Conservation (phyloP, 2,888 invertebrate genomes). For the Cryptocephalus primarius region DNA sequence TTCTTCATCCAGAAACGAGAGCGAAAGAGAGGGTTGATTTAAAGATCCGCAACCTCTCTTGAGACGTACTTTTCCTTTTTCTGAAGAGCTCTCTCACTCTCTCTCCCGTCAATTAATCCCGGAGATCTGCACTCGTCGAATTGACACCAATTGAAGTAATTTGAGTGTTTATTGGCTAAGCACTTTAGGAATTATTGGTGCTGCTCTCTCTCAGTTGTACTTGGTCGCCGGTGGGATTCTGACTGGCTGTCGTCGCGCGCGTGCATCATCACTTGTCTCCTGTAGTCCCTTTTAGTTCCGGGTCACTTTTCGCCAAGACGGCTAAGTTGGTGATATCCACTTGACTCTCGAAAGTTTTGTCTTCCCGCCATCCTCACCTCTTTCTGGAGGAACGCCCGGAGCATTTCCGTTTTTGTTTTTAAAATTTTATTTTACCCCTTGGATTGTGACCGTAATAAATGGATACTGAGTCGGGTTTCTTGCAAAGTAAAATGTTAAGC, state of each 20-base stretch:
- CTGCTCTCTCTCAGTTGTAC: slow-evolving; percentile 17
- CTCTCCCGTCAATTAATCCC: neutral
- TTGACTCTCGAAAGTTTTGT: slow-evolving; percentile 4
- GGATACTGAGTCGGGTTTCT: slow-evolving; percentile 35
- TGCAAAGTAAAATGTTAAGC: slow-evolving; percentile 51
- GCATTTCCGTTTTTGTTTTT: neutral
- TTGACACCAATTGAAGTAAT: slow-evolving; percentile 31
- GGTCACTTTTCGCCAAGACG: slow-evolving; percentile 30
- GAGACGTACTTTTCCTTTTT: neutral
- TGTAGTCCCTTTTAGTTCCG: slow-evolving; percentile 4
- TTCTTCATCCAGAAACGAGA: slow-evolving; percentile 34
- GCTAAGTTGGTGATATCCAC: slow-evolving; percentile 15
- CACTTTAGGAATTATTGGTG: slow-evolving; percentile 3
- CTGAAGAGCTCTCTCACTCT: neutral
- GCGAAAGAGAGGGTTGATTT: slow-evolving; percentile 28
- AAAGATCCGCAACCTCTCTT: slow-evolving; percentile 2
- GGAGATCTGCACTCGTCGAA: slow-evolving; percentile 18
- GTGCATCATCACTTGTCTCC: slow-evolving; percentile 1
- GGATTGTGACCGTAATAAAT: slow-evolving; percentile 28
- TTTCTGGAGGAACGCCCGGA: slow-evolving; percentile 12
- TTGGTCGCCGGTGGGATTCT: slow-evolving; percentile 13
- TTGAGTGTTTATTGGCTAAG: slow-evolving; percentile 21
- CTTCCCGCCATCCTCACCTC: slow-evolving; percentile 11
- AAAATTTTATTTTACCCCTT: slow-evolving; percentile 3
- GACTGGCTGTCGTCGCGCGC: neutral